Base-by-base conservation (phyloP, 2,888 invertebrate species). In the Cantharis lateralis region DNA sequence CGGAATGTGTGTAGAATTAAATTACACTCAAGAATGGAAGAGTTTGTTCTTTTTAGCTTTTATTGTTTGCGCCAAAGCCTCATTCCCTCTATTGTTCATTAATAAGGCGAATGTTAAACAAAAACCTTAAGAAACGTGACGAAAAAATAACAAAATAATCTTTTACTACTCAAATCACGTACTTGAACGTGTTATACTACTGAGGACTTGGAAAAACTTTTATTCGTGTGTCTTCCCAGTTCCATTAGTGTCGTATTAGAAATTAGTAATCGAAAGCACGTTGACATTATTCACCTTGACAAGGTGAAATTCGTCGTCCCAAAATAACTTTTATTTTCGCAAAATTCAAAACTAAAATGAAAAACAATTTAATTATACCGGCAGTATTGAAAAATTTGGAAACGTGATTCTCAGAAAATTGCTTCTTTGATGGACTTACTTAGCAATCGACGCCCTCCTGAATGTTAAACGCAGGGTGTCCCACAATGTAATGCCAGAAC, bases 201-300 rank as follows among this genome's bases (percentile, higher is more conserved):
- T 72, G 70, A 66, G 76, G 77, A 74, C 77, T 73, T 73, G 71
- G 32, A 68, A 68, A 78, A 78, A 76, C 73, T 80, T 78, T 71
- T 71, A 75, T 72, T 74, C 78, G 79, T 78, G 79, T 80, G 78
- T 74, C 79, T 80, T 76, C 62, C 68, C 74, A 77, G 79, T 78
- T 78, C 77, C 79, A 80, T 80, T 80, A 80, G 77, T 77, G 78
- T 80, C 79, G 77, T 78, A 80, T 80, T 80, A 80, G 77, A 75
- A 48, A 77, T 77, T 77, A 74, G 74, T 28, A 18, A 63, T 70
- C 77, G 73, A 77, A 78, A 74, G 68, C 48, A 48, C 48, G 48
- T 48, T 48, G 48, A 48, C 48, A 48, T 48, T 48, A 48, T n/a
- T 48, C 48, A 48, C 48, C 48, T 48, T n/a, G n/a, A 48, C 48